These are phyloP conservation scores for Chromis chromis DNA, from an alignment of 2,797 vertebrate genomes.

Conservation along the genomic window DNA sequence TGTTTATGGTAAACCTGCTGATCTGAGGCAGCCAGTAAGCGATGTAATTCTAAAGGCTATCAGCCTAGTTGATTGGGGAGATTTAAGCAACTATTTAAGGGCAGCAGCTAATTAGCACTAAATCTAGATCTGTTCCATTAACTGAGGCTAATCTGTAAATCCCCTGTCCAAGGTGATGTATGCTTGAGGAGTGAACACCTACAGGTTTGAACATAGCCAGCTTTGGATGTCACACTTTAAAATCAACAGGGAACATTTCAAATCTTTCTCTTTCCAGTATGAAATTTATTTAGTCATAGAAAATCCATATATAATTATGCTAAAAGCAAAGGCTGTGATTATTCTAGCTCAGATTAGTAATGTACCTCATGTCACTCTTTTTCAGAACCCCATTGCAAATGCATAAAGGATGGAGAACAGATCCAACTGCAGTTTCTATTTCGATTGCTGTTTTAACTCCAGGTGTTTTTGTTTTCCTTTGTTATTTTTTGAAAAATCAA, in stretches of 20 bases:
- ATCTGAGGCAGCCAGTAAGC: conserved; percentile 42
- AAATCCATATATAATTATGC: conserved; percentile 81
- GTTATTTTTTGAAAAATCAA: conserved; percentile 21
- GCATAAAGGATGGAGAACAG: conserved; percentile 22
- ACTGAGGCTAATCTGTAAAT: conserved; percentile 71
- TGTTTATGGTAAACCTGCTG: conserved; percentile 42
- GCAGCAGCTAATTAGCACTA: conserved; percentile 69
- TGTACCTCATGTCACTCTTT: conserved; percentile 45
- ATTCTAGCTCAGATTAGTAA: conserved; percentile 67
- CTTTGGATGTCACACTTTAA: conserved; percentile 57
- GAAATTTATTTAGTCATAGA: conserved; percentile 70
- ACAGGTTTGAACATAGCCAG: conserved; percentile 32
- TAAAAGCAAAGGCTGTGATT: conserved; percentile 72
- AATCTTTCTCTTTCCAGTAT: conserved; percentile 52
- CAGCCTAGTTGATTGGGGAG: conserved; percentile 52
- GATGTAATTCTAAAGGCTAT: conserved; percentile 59
- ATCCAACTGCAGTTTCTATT: conserved; percentile 13
- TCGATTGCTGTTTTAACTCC: conserved; percentile 22
- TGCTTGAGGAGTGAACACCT: conserved; percentile 42
- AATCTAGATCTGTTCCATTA: conserved; percentile 71
- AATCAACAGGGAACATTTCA: conserved; percentile 45
- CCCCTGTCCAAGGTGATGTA: conserved; percentile 64
- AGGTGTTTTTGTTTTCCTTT: conserved; percentile 10
- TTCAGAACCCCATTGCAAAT: conserved; percentile 28
- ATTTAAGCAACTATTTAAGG: conserved; percentile 70